phyloP scores from a whole-genome alignment of 1,140 invertebrate genomes.

The Tetraneura akinire region DNA sequence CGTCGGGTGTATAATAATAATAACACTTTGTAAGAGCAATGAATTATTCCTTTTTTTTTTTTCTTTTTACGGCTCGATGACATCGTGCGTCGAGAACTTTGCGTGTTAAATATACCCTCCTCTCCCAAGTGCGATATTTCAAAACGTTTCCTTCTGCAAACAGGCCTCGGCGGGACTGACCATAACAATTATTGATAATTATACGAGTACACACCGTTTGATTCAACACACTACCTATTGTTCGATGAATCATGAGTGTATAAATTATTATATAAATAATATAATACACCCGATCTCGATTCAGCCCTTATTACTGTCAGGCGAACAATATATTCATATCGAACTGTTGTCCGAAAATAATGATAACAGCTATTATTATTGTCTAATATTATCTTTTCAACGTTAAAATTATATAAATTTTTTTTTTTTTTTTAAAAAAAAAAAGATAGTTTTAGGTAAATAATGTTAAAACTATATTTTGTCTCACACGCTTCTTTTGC shows the following conservation, averaged over 20 bases:
- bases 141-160: neutral
- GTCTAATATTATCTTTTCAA: no score
- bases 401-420: no score
- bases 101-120: constrained; percentile 12
- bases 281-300: no score
- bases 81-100: neutral
- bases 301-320: neutral
- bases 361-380: no score
- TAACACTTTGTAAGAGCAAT: neutral
- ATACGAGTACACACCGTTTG: constrained; percentile 14
- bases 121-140: neutral
- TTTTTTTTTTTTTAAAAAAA: no score
- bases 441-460: no score
- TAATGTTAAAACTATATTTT: no score
- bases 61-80: neutral
- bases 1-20: neutral
- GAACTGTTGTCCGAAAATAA: neutral
- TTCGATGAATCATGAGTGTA: neutral
- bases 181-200: constrained; percentile 31
- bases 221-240: constrained; percentile 24
- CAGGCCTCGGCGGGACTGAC: no score
- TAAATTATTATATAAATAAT: neutral
- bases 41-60: neutral
- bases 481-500: no score
- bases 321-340: neutral